Percentiles rank a stretch among this genome's conserved stretches.
These are phyloP conservation scores for Diorhabda elongata DNA, from an alignment of 1,140 invertebrate species.

Conservation along the genomic window DNA sequence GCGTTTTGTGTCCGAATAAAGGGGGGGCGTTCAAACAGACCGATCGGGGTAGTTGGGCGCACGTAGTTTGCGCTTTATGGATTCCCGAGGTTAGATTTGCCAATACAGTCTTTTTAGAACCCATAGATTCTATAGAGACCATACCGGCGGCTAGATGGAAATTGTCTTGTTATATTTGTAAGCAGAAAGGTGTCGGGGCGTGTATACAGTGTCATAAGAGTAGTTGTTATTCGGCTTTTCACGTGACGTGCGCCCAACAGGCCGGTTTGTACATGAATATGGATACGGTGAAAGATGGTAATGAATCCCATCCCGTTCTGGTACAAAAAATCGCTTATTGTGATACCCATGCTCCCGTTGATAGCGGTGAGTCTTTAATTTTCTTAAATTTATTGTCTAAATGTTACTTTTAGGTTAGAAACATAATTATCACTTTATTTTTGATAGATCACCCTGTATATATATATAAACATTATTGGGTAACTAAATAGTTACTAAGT, in stretches of 20 bases:
- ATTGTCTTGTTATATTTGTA: slow-evolving; percentile 94
- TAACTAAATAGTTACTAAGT: no score
- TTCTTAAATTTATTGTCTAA: neutral
- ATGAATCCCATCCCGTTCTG: slow-evolving; percentile 63
- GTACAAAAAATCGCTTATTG: slow-evolving; percentile 96
- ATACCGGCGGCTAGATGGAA: slow-evolving; percentile 95
- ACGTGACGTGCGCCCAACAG: slow-evolving; percentile 97
- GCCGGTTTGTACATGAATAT: slow-evolving; percentile 95
- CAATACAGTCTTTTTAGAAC: slow-evolving; percentile 95
- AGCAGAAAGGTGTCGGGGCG: slow-evolving; percentile 87
- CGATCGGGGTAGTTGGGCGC: slow-evolving; percentile 93
- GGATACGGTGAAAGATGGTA: slow-evolving; percentile 75
- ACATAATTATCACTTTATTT: no score
- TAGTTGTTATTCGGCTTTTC: slow-evolving; percentile 96
- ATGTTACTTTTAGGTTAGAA: no score
- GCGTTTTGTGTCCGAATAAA: slow-evolving; percentile 95
- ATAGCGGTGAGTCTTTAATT: slow-evolving; percentile 49
- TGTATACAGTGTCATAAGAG: slow-evolving; percentile 97
- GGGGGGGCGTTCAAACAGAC: slow-evolving; percentile 99
- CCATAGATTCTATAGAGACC: slow-evolving; percentile 93
- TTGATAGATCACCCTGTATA: no score
- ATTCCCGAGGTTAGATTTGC: slow-evolving; percentile 98
- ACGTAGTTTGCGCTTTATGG: slow-evolving; percentile 98
- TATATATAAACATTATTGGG: no score
- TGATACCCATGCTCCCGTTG: slow-evolving; percentile 85